Conservation (phyloP, 2,113 vertebrate species). For the Perca flavescens region DNA sequence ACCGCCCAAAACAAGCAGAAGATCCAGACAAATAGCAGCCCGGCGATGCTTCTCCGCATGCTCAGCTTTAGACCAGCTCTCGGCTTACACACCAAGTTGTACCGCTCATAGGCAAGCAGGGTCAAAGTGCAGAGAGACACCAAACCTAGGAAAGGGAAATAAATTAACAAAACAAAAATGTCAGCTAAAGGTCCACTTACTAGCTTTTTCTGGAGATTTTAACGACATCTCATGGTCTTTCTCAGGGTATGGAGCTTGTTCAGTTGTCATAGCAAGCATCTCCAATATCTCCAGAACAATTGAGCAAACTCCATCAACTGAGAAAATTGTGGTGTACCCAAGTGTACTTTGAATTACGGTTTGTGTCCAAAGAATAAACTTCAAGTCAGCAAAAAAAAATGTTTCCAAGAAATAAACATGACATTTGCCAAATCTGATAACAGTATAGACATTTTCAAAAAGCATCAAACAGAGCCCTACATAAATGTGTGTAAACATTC, state of each 20-base stretch:
- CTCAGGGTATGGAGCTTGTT: background rate
- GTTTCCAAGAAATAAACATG: background rate
- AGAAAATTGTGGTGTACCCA: background rate
- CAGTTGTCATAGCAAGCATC: background rate
- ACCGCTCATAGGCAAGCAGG: slow-evolving; percentile 80
- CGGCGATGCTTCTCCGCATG: slow-evolving; percentile 63
- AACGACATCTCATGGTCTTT: background rate
- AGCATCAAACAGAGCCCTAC: background rate
- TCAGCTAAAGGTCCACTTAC: background rate
- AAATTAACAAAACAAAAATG: background rate
- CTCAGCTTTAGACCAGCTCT: slow-evolving; percentile 71
- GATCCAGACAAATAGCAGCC: slow-evolving; percentile 75
- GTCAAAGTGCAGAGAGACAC: slow-evolving; percentile 82
- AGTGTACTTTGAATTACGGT: background rate
- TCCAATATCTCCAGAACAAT: background rate
- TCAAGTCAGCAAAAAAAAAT: background rate
- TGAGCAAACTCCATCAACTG: background rate
- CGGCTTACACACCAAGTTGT: slow-evolving; percentile 78
- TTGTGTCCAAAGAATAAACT: background rate
- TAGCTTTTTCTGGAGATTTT: background rate
- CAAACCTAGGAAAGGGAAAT: slow-evolving; percentile 62
- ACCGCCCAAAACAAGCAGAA: slow-evolving; percentile 82
- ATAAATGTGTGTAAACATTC: background rate
- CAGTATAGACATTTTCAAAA: background rate
- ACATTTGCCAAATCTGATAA: background rate